Evolutionary conservation across 2,888 invertebrate species (phyloP), one percentile per base, ranked within the genome.

Genomic region (Mylabris sibirica): DNA sequence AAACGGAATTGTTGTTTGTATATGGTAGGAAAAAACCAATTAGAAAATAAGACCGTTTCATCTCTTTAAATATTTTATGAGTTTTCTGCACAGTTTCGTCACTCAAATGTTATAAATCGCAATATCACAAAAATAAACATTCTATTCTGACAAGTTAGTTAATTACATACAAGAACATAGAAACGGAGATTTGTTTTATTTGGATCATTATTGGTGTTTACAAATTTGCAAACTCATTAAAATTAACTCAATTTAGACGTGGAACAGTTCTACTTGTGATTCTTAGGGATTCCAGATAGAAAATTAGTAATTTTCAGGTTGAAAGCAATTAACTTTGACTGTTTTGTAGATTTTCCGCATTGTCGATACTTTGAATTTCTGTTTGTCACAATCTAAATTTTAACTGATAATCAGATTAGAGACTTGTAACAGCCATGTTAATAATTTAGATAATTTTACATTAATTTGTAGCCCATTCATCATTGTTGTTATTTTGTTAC

Each of bases 401-500:
- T 30, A n/a, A n/a, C 30, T 30, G 30, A 4, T 30, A 30, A 30
- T 30, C n/a, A n/a, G n/a, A n/a, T n/a, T n/a, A n/a, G n/a, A n/a
- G n/a, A n/a, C n/a, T n/a, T n/a, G n/a, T n/a, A n/a, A n/a, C n/a
- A n/a, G n/a, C n/a, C n/a, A n/a, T n/a, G n/a, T n/a, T n/a, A n/a
- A n/a, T n/a, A n/a, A n/a, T n/a, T n/a, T n/a, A n/a, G n/a, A n/a
- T n/a, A n/a, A n/a, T n/a, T n/a, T n/a, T n/a, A n/a, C n/a, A n/a
- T n/a, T n/a, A n/a, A 17, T 17, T 44, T 44, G 17, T 38, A 14
- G 12, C 12, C 1, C 11, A n/a, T n/a, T 38, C 12, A 14, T 38
- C 2, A 60, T 67, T 41, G 30, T 57, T 34, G 34, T 69, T 64
- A 57, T 78, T 80, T 80, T 86, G 82, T 90, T 91, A 86, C 91